Conservation (phyloP, 2,888 invertebrate species). For the Latheticus oryzae region DNA sequence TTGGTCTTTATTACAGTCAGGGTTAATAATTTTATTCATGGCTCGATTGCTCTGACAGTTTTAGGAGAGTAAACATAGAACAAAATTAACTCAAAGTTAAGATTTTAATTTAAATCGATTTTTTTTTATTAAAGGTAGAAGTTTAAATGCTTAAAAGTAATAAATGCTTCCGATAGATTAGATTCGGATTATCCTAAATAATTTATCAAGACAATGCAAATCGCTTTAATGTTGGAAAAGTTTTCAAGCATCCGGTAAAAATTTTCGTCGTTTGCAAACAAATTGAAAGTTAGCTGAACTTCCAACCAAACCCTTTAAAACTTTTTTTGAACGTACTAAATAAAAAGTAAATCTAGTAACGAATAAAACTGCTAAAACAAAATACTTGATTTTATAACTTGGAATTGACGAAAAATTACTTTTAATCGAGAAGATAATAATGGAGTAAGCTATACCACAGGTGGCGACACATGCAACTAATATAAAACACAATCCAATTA, state of each 20-base stretch:
- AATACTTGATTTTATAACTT: constrained; percentile 17
- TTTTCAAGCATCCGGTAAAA: constrained; percentile 8
- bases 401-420: too few species aligned
- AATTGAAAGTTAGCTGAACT: constrained; percentile 26
- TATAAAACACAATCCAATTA: constrained; percentile 29
- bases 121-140: constrained; percentile 2
- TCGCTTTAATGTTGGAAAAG: constrained; percentile 15
- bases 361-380: constrained; percentile 24
- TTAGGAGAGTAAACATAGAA: too few species aligned
- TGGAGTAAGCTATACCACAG: constrained; percentile 16
- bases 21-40: too few species aligned
- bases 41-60: too few species aligned
- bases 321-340: constrained; percentile 24
- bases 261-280: constrained; percentile 25
- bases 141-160: constrained; percentile 11
- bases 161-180: constrained; percentile 15
- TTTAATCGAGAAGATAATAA: constrained; percentile 34
- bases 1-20: not conserved
- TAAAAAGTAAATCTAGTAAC: constrained; percentile 29
- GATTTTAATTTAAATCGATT: not conserved
- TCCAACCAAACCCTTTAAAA: constrained; percentile 20
- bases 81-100: too few species aligned
- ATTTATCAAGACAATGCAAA: constrained; percentile 17
- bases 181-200: not conserved
- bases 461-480: constrained; percentile 23